phyloP scores from a whole-genome alignment of 2,888 invertebrate genomes.

The Gryllus longicercus region DNA sequence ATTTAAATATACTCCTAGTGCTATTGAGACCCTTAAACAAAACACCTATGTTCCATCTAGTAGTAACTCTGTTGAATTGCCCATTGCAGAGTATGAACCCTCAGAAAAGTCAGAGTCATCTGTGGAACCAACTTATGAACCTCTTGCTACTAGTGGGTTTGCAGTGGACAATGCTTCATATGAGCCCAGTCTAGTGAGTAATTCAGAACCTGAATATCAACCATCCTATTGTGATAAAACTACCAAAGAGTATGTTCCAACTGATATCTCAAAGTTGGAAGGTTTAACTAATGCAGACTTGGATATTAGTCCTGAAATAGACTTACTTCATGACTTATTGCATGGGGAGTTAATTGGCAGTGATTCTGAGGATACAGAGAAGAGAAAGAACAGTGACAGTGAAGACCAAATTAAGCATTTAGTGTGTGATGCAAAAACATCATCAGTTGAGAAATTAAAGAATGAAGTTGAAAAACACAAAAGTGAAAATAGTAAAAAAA shows the following conservation, averaged over 20 bases:
- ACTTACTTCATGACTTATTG: slow-evolving; percentile 48
- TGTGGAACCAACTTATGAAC: slow-evolving; percentile 26
- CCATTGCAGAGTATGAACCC: slow-evolving; percentile 23
- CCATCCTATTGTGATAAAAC: slow-evolving; percentile 24
- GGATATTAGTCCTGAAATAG: slow-evolving; percentile 44
- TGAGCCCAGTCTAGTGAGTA: slow-evolving; percentile 30
- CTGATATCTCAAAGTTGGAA: slow-evolving; percentile 29
- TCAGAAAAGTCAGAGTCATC: slow-evolving; percentile 3
- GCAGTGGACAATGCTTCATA: slow-evolving; percentile 23
- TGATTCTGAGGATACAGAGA: slow-evolving; percentile 23
- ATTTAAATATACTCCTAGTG: slow-evolving; percentile 29
- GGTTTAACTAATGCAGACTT: slow-evolving; percentile 23
- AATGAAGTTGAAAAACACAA: slow-evolving; percentile 43
- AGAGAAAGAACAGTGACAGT: slow-evolving; percentile 39
- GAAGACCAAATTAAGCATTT: slow-evolving; percentile 47
- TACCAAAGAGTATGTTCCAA: slow-evolving; percentile 32
- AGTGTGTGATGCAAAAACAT: slow-evolving; percentile 33
- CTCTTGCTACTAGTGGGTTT: background rate
- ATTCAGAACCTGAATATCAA: slow-evolving; percentile 32
- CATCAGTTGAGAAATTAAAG: slow-evolving; percentile 33
- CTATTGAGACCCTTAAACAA: slow-evolving; percentile 24
- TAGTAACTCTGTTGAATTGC: background rate
- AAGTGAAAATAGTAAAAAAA: slow-evolving; percentile 44
- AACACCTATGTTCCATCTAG: slow-evolving; percentile 29
- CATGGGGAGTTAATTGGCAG: background rate